Evolutionary conservation across 1,140 invertebrate genomes (phyloP), one percentile per base, ranked within the genome.

Genomic region (Drosophila pandora): DNA sequence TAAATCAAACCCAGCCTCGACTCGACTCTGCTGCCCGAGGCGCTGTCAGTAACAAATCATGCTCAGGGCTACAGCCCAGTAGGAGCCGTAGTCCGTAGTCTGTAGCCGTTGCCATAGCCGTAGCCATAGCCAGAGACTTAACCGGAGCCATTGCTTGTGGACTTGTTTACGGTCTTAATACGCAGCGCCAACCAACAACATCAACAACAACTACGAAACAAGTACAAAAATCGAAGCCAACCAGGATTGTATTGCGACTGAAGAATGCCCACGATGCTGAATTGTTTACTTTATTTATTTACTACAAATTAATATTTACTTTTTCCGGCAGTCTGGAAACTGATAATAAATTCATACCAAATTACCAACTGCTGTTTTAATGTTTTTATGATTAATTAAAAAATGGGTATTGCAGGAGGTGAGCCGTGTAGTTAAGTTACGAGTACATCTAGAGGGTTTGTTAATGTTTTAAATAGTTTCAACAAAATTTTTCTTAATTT

Each of bases 1-100:
- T 90, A 90, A 90, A 90, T 90, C 88, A 90, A 90, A 87, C 53
- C 64, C 83, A 83, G 75, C 71, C 79, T 84, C 80, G 56, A 58
- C 74, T 64, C 32, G 49, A 25, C 65, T 67, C 34, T 82, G 77
- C 81, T 85, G 79, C 78, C 82, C 78, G 82, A 87, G 82, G 87
- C 69, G 79, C 75, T 90, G 82, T 90, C 88, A 88, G 82, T 85
- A 85, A 90, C 80, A 80, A 84, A 85, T 85, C 85, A 90, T 90
- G 79, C 80, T 81, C 85, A 85, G 76, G 83, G 82, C 78, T 80
- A 65, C 61, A 71, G 71, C 69, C 69, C 82, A 62, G 78, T 76
- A 70, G 77, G 64, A 87, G 63, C 47, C 25, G 47, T 32, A 52
- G 57, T 60, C 34, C 12, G 22, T 21, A 12, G 37, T 30, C 60